These are phyloP conservation scores for Lasioglossum marginatum DNA, from an alignment of 2,888 invertebrate genomes.

Conservation along the genomic window DNA sequence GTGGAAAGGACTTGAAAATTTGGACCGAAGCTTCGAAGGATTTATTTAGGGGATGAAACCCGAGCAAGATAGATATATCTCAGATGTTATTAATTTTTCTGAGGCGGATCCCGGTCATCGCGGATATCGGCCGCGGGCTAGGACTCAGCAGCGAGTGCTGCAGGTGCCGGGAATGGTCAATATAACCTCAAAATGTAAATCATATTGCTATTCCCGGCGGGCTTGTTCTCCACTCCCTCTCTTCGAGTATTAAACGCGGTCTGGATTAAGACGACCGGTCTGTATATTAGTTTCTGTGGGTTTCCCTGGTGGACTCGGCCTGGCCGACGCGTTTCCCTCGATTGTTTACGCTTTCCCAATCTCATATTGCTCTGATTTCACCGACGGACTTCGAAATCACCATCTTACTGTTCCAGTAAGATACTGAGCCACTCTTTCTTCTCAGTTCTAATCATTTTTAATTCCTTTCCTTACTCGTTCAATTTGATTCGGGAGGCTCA, in stretches of 20 bases:
- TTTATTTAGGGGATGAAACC: background rate
- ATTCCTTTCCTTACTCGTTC: no score
- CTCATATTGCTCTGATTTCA: background rate
- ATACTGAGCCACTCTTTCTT: background rate
- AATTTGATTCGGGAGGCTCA: no score
- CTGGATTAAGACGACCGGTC: constrained; percentile 68
- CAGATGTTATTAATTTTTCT: constrained; percentile 79
- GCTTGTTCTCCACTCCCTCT: constrained; percentile 43
- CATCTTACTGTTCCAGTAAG: background rate
- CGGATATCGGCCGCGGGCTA: constrained; percentile 70
- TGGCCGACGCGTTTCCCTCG: constrained; percentile 62
- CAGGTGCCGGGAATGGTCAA: constrained; percentile 84
- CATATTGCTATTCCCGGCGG: constrained; percentile 80
- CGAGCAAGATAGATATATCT: background rate
- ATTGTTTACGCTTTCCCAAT: constrained; percentile 61
- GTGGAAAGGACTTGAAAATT: background rate
- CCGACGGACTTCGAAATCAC: background rate
- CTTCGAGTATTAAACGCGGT: constrained; percentile 70
- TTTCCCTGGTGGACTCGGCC: constrained; percentile 69
- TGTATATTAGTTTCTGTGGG: constrained; percentile 72
- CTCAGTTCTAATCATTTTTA: background rate
- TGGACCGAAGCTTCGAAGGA: background rate
- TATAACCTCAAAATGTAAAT: constrained; percentile 84
- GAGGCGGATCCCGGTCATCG: constrained; percentile 78
- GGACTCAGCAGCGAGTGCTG: constrained; percentile 76